A percentile compares a stretch with the other conserved stretches of the same genome.
These are phyloP conservation scores for Dicrurus megarhynchus DNA, from an alignment of 2,113 vertebrate species.

Conservation along the genomic window DNA sequence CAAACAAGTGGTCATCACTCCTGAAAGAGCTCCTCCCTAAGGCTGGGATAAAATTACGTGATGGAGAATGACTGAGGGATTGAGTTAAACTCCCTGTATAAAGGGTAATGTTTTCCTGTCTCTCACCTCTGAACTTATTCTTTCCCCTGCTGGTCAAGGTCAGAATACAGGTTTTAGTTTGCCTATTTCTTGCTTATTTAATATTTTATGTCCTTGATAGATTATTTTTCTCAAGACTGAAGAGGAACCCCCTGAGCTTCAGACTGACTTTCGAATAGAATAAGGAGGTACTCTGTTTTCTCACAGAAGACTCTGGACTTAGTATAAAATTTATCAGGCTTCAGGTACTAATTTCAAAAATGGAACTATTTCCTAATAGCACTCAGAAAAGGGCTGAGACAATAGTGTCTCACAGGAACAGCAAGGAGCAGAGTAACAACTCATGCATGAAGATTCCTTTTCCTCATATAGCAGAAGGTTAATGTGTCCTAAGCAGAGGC, in stretches of 20 bases:
- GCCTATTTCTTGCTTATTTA: neutral
- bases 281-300: neutral
- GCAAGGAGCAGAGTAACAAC: neutral
- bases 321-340: rapidly evolving
- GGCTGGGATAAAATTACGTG: neutral
- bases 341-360: neutral
- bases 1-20: neutral
- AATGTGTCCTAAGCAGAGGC: neutral
- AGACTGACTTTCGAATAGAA: neutral
- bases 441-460: neutral
- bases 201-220: neutral
- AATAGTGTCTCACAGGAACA: neutral
- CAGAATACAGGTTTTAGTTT: neutral
- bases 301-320: neutral
- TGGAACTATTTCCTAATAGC: neutral
- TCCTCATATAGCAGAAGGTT: neutral
- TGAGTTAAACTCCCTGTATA: neutral
- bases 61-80: neutral
- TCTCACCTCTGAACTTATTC: neutral
- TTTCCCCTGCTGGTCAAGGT: neutral
- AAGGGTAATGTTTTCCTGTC: neutral
- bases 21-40: neutral
- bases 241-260: neutral
- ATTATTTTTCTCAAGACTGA: neutral
- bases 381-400: neutral